A percentile compares a stretch with the other conserved stretches of the same genome.
These are phyloP conservation scores for Halocynthia aurantium DNA, from an alignment of 23 tunicate species.

Conservation along the genomic window DNA sequence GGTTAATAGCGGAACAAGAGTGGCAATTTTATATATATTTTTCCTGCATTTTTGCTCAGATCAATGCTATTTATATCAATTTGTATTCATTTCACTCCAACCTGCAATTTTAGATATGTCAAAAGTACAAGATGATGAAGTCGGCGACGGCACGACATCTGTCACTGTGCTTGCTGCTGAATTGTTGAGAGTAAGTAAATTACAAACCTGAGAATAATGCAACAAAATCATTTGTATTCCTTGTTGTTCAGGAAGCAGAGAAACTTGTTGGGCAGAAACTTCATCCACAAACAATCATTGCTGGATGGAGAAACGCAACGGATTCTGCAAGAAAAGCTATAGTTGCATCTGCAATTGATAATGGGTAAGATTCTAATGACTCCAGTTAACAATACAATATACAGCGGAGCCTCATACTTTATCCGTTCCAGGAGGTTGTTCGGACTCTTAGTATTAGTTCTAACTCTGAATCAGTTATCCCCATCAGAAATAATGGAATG, in stretches of 20 bases:
- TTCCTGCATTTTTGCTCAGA: no score
- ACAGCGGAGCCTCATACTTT: background rate
- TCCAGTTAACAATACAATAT: no score
- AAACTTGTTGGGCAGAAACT: conserved; percentile 84
- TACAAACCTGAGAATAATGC: background rate
- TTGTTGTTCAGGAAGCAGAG: conserved; percentile 84
- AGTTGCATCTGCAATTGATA: conserved; percentile 65
- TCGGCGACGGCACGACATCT: conserved; percentile 99
- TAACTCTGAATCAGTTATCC: no score
- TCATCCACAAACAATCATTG: conserved; percentile 96
- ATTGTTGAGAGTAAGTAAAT: conserved; percentile 48
- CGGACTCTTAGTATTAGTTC: no score
- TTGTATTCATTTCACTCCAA: no score
- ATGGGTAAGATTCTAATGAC: conserved; percentile 40
- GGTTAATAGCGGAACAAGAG: no score
- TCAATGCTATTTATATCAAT: no score
- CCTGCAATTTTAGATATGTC: conserved; percentile 37
- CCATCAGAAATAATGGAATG: no score
- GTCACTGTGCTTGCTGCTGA: conserved; percentile 99
- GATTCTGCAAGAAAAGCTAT: conserved; percentile 77
- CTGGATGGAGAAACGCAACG: conserved; percentile 88
- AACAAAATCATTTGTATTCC: background rate
- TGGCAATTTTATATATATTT: no score
- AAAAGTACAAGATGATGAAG: conserved; percentile 97
- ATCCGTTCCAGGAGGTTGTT: no score